A percentile compares a stretch with the other conserved stretches of the same genome.
These are phyloP conservation scores for Pipistrellus nathusii DNA, from an alignment of 2,797 vertebrate genomes.

Conservation along the genomic window DNA sequence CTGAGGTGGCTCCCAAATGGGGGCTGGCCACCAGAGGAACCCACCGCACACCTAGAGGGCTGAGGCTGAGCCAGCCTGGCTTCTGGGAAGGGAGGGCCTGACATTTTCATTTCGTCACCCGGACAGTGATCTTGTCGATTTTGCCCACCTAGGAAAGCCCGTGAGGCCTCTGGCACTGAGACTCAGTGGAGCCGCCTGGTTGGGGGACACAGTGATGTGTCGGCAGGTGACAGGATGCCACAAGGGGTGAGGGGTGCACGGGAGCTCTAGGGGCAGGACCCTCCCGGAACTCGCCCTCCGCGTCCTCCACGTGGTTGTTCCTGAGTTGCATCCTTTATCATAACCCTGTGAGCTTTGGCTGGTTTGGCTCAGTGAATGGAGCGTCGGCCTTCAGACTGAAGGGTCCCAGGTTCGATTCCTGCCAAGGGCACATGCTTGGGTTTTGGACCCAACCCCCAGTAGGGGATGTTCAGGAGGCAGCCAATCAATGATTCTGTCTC, in stretches of 20 bases:
- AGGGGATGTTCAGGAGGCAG: too few species aligned
- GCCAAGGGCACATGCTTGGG: too few species aligned
- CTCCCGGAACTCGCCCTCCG: neutral
- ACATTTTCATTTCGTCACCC: neutral
- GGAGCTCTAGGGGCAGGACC: neutral
- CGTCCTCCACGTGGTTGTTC: neutral
- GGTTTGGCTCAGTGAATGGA: too few species aligned
- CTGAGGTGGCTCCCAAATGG: neutral
- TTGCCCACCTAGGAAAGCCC: neutral
- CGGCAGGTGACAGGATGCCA: neutral
- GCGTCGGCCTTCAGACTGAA: too few species aligned
- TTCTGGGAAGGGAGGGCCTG: neutral
- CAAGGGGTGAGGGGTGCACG: rapidly evolving
- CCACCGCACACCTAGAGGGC: neutral
- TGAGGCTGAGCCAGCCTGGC: neutral
- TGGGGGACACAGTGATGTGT: neutral
- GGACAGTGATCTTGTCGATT: neutral
- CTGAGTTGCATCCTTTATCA: neutral
- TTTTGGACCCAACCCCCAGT: too few species aligned
- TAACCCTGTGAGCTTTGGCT: neutral
- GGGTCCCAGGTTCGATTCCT: too few species aligned
- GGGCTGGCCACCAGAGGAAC: neutral
- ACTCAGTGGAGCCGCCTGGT: neutral
- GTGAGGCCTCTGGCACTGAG: neutral
- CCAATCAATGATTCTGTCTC: too few species aligned